Evolutionary conservation across 53 echinoderm and acorn worm genomes (phyloP).

Genomic region (Apostichopus leukothele): DNA sequence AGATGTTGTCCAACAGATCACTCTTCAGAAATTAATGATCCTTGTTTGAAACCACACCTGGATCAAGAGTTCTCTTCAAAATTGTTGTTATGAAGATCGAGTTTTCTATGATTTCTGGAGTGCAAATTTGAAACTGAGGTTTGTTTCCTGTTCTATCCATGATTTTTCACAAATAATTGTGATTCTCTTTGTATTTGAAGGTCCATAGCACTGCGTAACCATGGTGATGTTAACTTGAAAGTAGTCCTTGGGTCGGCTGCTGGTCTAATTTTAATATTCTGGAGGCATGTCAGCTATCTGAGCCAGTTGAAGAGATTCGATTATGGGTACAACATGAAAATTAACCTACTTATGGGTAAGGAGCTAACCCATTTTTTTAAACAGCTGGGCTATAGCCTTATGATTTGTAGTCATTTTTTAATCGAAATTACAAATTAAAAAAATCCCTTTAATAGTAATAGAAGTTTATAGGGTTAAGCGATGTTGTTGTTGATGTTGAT

Average conservation of each 20-base stretch:
- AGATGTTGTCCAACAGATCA: too few relatives aligned
- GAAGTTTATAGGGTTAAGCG: too few relatives aligned
- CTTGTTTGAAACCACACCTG: too few relatives aligned
- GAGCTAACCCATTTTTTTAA: neutral
- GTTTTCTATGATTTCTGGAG: neutral
- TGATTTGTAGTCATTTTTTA: too few relatives aligned
- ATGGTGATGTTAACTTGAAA: constrained; percentile 3
- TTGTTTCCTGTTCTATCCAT: neutral
- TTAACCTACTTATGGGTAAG: constrained; percentile 65
- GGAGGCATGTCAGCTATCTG: constrained; percentile 26
- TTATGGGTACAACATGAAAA: constrained; percentile 23
- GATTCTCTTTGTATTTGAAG: neutral
- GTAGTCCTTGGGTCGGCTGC: neutral
- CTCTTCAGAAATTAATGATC: too few relatives aligned
- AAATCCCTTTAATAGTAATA: too few relatives aligned
- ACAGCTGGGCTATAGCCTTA: too few relatives aligned
- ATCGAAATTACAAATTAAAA: too few relatives aligned
- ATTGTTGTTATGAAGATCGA: too few relatives aligned
- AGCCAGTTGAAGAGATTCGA: constrained; percentile 1
- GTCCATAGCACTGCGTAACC: constrained; percentile 2
- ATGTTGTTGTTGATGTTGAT: too few relatives aligned
- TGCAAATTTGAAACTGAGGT: neutral
- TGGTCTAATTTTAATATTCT: neutral
- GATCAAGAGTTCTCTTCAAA: too few relatives aligned
- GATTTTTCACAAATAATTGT: neutral